Base-by-base conservation (phyloP, 2,797 vertebrate genomes). In the Siniperca scherzeri region DNA sequence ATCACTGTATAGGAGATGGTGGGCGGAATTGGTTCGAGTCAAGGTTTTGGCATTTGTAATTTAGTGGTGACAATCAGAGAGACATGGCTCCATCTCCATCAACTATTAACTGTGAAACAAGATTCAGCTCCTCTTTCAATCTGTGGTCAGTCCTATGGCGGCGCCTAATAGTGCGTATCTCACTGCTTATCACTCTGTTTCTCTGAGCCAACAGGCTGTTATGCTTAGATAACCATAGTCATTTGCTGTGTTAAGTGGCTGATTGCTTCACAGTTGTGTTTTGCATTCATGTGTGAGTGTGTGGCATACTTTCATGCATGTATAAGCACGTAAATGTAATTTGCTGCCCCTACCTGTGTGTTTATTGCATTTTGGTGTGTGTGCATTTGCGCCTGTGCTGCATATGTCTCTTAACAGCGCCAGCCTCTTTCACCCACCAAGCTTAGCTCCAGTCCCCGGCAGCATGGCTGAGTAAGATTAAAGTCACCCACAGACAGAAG, bases 181-280 rank as follows among this genome's bases (percentile, higher is more conserved):
- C 64, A 72, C 78, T 75, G 83, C 89, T 92, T 87, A 93, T 94
- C 91, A 70, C 74, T 74, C 59, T 46, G 81, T 88, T 91, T 88
- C 88, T 88, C 85, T 78, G 56, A 84, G 88, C 91, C 85, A 91
- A 93, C 92, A 89, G 86, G 90, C 91, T 95, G 94, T 82, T 94
- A 81, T 81, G 87, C 89, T 89, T 79, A 94, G 93, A 95, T 95
- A 94, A 94, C 91, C 90, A 70, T 33, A 74, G 89, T 93, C 88
- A 92, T 95, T 95, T 94, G 81, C 87, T 21, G 86, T 56, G 88
- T 88, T 92, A 93, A 94, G 88, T 91, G 91, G 90, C 89, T 91
- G 87, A 92, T 87, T 87, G 90, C 90, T 80, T 75, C 87, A 59
- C 81, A 79, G 88, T 89, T 74, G 78, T 75, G 80, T 55, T 78